Base-by-base conservation (phyloP, 2,113 vertebrate genomes). In the Notothenia rossii region DNA sequence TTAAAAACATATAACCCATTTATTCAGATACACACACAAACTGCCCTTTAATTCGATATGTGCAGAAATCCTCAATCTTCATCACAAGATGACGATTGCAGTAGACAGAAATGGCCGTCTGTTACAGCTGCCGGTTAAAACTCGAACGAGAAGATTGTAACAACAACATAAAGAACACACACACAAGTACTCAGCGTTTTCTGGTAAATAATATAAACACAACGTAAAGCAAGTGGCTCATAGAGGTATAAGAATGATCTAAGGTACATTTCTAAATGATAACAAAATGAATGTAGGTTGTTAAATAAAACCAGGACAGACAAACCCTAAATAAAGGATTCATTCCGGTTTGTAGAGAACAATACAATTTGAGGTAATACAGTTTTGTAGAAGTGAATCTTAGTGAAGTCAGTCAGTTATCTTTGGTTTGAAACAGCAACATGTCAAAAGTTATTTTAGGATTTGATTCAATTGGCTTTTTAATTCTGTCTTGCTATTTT, bases 51-150 rank as follows among this genome's bases (percentile, higher is more conserved):
- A 76, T 62, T 73, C 64, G 54, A 66, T 55, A 40, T 40, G 36
- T 79, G 50, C 46, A 74, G 63, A 84, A 72, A 64, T 48, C 17
- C 54, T 67, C 11, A 75, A 3, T 75, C 56, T 72, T 81, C 50
- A 75, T 80, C 46, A 29, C 29, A 75, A 25, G 17, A 40, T 54
- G 18, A 72, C 15, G 14, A 77, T 81, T 1, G 50, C 48, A 62
- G n/a, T 2, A 56, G 25, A 72, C 13, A 77, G 33, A 72, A 77
- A 68, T 43, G 14, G n/a, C 51, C 49, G 20, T 83, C 25, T 55
- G 60, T 67, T 56, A 72, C 83, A 88, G 88, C 91, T 90, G 74
- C 86, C 82, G 82, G 71, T 75, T 65, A 62, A 58, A 54, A 69
- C 25, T 17, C 3, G 18, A 77, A 85, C 75, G 13, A 36, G 87